A percentile compares a stretch with the other conserved stretches of the same genome.
These are phyloP conservation scores for Coluber constrictor DNA, from an alignment of 2,797 vertebrate species.

Conservation along the genomic window DNA sequence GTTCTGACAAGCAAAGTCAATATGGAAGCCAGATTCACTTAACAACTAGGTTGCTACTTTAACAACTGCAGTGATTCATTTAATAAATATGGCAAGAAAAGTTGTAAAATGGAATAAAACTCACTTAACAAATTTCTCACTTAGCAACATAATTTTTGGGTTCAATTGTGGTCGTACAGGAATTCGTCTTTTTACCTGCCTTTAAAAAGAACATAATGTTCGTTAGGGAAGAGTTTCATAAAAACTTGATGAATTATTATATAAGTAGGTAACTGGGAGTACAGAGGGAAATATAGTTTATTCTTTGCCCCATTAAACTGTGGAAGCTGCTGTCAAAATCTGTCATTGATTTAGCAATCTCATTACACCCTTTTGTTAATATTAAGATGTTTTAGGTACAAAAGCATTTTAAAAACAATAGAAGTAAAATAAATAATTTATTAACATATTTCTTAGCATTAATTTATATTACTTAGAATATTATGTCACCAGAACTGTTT, in stretches of 20 bases:
- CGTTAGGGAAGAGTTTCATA: background rate
- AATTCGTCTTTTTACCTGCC: background rate
- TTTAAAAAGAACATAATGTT: background rate
- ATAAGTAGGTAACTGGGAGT: background rate
- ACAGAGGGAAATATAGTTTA: slow-evolving; percentile 6
- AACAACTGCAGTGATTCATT: background rate
- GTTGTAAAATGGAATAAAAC: background rate
- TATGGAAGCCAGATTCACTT: background rate
- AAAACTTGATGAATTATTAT: background rate
- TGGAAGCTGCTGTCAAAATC: background rate
- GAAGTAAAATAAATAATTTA: background rate
- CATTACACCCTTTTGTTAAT: background rate
- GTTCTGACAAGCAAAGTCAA: background rate
- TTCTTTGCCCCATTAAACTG: background rate
- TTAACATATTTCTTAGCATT: background rate
- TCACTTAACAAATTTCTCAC: background rate
- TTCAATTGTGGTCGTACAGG: background rate
- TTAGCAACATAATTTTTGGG: background rate
- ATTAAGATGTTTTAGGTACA: background rate
- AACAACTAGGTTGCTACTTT: background rate
- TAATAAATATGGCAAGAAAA: background rate
- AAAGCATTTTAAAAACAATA: background rate
- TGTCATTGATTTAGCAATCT: slow-evolving; percentile 31
- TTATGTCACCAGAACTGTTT: slow-evolving; percentile 52
- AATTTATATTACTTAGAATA: slow-evolving; percentile 46